phyloP scores from a whole-genome alignment of 2,113 vertebrate genomes.

The Campylomormyrus numenius region DNA sequence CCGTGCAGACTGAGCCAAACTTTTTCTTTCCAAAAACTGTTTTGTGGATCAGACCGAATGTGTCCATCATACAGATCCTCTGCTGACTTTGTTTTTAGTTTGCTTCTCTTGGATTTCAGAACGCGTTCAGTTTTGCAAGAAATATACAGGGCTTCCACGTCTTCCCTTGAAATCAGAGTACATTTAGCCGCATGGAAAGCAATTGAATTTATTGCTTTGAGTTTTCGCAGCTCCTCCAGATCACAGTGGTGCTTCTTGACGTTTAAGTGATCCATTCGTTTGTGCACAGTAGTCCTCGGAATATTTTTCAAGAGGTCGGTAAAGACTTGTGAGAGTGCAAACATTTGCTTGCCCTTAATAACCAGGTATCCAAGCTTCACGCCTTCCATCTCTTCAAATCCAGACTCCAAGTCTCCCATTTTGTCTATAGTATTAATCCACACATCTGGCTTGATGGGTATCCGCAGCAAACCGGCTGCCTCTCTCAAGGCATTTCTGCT shows the following conservation, averaged over 20 bases:
- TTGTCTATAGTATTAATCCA: conserved; percentile 81
- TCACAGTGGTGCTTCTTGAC: conserved; percentile 99
- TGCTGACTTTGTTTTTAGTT: conserved; percentile 62
- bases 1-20: conserved; percentile 92
- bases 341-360: conserved; percentile 99
- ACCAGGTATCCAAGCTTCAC: conserved; percentile 97
- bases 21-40: conserved; percentile 84
- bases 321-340: conserved; percentile 99
- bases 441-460: conserved; percentile 65
- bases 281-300: conserved; percentile 98
- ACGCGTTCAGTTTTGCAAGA: conserved; percentile 97
- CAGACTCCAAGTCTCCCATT: conserved; percentile 98
- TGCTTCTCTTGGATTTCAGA: conserved; percentile 85
- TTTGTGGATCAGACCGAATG: conserved; percentile 57
- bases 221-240: conserved; percentile 94
- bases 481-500: conserved; percentile 90
- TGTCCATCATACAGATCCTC: conserved; percentile 57
- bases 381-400: conserved; percentile 98
- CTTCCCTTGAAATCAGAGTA: conserved; percentile 97
- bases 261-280: conserved; percentile 98
- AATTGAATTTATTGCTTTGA: conserved; percentile 98
- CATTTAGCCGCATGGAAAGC: conserved; percentile 99
- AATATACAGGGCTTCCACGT: conserved; percentile 94
- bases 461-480: conserved; percentile 60
- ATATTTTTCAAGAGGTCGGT: conserved; percentile 99